phyloP scores from a whole-genome alignment of 2,797 vertebrate genomes.

The Streptopelia turtur region DNA sequence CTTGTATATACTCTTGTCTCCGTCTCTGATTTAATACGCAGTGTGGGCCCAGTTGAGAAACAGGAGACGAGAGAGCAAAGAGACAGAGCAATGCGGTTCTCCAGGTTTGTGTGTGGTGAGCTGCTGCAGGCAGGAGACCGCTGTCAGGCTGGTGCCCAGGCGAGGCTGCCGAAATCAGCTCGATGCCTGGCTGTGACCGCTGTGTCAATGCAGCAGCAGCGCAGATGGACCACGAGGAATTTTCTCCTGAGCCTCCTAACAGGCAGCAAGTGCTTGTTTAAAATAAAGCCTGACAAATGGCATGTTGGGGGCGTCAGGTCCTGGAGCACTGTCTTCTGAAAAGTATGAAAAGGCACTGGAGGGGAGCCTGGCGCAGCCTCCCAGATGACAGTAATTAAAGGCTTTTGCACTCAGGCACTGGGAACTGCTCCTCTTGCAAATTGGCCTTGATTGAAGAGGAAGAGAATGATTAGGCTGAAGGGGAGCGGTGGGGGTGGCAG shows the following conservation, averaged over 20 bases:
- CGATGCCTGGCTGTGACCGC: accelerated
- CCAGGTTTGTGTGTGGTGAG: not conserved
- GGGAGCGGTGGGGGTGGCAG: slow-evolving; percentile 11
- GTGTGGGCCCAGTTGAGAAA: not conserved
- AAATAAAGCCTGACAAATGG: slow-evolving; percentile 42
- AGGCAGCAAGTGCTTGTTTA: not conserved
- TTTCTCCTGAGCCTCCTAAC: not conserved
- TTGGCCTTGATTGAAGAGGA: slow-evolving; percentile 56
- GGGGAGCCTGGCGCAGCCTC: slow-evolving; percentile 36
- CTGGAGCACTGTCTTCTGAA: not conserved
- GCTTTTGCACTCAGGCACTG: slow-evolving; percentile 16
- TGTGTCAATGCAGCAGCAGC: not conserved
- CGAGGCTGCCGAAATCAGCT: not conserved
- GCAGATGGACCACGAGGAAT: not conserved
- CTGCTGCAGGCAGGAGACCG: accelerated
- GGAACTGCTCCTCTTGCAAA: slow-evolving; percentile 47
- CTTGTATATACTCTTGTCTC: not conserved
- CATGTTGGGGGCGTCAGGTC: not conserved
- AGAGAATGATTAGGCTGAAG: slow-evolving; percentile 57
- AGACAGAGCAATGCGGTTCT: not conserved
- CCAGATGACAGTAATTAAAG: slow-evolving; percentile 61
- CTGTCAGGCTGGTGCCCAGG: not conserved
- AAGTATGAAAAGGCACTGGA: slow-evolving; percentile 30
- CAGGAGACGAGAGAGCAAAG: not conserved
- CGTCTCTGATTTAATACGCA: not conserved